Evolutionary conservation across 37 sponge, comb jelly and placozoan genomes (phyloP).

Genomic region (Geodia barretti): DNA sequence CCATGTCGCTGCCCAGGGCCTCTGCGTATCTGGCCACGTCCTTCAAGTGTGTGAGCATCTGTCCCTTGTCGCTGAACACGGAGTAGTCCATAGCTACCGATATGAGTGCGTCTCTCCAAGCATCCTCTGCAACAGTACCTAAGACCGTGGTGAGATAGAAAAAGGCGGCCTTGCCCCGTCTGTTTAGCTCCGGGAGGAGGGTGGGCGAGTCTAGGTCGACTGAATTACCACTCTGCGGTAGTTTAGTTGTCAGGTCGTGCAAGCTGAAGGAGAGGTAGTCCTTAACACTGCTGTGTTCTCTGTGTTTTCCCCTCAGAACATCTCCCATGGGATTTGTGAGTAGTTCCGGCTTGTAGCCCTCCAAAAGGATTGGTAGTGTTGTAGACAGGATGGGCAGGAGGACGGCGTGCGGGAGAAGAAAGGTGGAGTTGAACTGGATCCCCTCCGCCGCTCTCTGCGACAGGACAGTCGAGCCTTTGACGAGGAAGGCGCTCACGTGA

Average conservation of each 20-base stretch:
- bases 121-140: conserved; percentile 22
- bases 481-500: conserved; percentile 19
- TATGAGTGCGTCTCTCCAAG: conserved; percentile 63
- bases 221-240: neutral
- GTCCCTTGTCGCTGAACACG: neutral
- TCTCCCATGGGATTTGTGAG: conserved; percentile 18
- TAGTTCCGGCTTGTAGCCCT: conserved; percentile 21
- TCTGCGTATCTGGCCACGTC: conserved; percentile 16
- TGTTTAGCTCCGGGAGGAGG: conserved; percentile 9
- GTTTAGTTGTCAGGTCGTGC: conserved; percentile 16
- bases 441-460: neutral
- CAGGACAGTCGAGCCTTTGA: conserved; percentile 17
- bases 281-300: neutral
- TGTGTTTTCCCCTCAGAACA: conserved; percentile 17
- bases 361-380: conserved; percentile 45
- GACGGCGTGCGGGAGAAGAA: conserved; percentile 28
- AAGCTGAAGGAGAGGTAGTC: conserved; percentile 8
- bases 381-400: conserved; percentile 20
- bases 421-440: neutral
- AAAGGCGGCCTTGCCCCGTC: conserved; percentile 10
- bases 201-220: neutral
- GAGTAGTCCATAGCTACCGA: conserved; percentile 24
- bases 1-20: conserved; percentile 14
- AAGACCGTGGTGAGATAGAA: conserved; percentile 25
- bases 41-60: conserved; percentile 6